phyloP scores from a whole-genome alignment of 2,888 invertebrate species.

The Apotomis capreana region DNA sequence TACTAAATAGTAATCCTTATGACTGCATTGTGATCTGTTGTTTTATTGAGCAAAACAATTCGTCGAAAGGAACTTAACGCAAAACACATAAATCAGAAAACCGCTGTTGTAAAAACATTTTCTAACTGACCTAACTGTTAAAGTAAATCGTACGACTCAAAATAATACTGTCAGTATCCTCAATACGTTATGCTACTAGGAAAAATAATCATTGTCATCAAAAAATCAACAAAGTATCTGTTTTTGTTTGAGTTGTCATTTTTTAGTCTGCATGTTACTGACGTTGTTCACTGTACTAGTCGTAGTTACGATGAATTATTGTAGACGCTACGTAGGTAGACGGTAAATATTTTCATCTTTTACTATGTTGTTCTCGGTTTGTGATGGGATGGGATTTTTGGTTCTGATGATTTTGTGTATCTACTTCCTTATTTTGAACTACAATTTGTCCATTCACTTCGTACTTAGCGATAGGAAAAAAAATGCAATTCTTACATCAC shows the following conservation, averaged over 20 bases:
- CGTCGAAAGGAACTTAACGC: constrained; percentile 18
- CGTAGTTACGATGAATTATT: constrained; percentile 17
- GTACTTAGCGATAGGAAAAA: too few relatives aligned
- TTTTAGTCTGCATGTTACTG: background rate
- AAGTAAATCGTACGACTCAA: constrained; percentile 13
- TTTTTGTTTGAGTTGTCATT: constrained; percentile 1
- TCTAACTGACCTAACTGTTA: constrained; percentile 22
- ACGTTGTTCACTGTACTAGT: background rate
- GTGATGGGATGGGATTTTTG: background rate
- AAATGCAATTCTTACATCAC: too few relatives aligned
- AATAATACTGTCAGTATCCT: constrained; percentile 6
- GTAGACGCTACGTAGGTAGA: constrained; percentile 16
- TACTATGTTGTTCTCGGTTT: constrained; percentile 16
- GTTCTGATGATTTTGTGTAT: background rate
- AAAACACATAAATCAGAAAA: constrained; percentile 31
- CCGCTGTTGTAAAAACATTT: constrained; percentile 1
- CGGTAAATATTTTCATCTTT: constrained; percentile 29
- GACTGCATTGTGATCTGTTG: background rate
- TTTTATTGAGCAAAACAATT: constrained; percentile 8
- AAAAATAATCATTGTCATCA: constrained; percentile 16
- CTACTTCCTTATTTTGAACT: too few relatives aligned
- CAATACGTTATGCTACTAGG: constrained; percentile 17
- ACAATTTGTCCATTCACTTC: too few relatives aligned
- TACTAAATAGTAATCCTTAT: background rate
- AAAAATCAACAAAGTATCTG: constrained; percentile 1